Percentiles rank a stretch among this genome's conserved stretches.
Conservation (phyloP, 37 sponge, comb jelly and placozoan species). For the Chondrilla cf. caribensis region DNA sequence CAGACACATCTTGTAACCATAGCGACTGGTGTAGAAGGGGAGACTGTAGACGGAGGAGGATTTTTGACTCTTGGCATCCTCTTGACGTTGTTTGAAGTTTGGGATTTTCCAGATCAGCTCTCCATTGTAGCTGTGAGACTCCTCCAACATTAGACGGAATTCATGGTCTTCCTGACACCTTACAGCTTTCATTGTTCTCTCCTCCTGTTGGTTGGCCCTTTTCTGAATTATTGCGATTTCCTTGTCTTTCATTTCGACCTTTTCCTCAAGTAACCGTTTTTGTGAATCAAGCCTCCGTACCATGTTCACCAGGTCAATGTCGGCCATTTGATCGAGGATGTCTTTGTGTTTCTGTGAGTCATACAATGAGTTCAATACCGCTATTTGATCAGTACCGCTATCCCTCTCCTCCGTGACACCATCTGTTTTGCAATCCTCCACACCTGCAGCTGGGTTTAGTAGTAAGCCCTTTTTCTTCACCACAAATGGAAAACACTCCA, state of each 20-base stretch:
- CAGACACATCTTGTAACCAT: constrained; percentile 87
- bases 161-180: constrained; percentile 49
- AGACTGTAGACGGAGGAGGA: constrained; percentile 76
- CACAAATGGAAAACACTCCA: not conserved
- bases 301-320: not conserved
- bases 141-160: constrained; percentile 70
- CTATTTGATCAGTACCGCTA: not conserved
- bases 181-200: constrained; percentile 35
- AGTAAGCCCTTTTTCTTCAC: not conserved
- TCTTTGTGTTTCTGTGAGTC: not conserved
- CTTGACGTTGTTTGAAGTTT: constrained; percentile 56
- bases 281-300: not conserved
- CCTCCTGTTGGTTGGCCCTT: constrained; percentile 31
- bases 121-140: constrained; percentile 62
- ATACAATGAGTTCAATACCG: not conserved
- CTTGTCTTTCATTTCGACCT: not conserved
- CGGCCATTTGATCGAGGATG: not conserved
- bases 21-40: constrained; percentile 70
- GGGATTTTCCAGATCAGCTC: constrained; percentile 77
- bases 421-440: not conserved
- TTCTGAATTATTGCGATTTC: constrained; percentile 13
- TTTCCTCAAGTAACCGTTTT: not conserved
- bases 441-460: not conserved
- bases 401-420: not conserved
- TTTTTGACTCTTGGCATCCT: constrained; percentile 64